Percentiles rank a stretch among this genome's conserved stretches.
phyloP scores from a whole-genome alignment of 2,888 invertebrate species.

The Drosophila merina region DNA sequence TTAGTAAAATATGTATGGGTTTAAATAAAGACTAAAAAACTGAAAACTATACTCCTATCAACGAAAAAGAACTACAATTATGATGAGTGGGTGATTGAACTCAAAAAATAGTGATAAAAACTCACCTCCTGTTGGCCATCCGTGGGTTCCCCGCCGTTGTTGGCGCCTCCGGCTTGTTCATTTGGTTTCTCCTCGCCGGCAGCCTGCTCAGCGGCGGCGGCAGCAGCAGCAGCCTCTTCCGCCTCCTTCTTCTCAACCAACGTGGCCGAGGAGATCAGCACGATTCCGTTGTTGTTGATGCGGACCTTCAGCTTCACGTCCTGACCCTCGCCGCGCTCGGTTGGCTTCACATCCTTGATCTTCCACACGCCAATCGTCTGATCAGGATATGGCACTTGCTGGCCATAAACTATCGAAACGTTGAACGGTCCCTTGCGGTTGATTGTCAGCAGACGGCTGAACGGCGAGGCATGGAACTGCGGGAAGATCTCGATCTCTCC shows the following conservation, averaged over 20 bases:
- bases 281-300: constrained; percentile 96
- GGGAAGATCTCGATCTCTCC: constrained; percentile 96
- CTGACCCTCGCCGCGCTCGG: constrained; percentile 94
- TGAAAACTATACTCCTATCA: constrained; percentile 3
- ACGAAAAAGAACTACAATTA: constrained; percentile 18
- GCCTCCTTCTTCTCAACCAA: constrained; percentile 90
- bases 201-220: constrained; percentile 60
- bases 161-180: constrained; percentile 53
- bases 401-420: constrained; percentile 93
- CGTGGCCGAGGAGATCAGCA: constrained; percentile 94
- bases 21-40: neutral
- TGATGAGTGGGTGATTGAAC: constrained; percentile 15
- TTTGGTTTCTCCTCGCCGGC: constrained; percentile 78
- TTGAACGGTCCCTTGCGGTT: constrained; percentile 94
- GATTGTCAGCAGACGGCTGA: constrained; percentile 97
- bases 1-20: constrained; percentile 17
- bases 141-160: constrained; percentile 83
- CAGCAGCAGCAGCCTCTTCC: constrained; percentile 76
- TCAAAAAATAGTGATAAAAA: constrained; percentile 13
- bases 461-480: constrained; percentile 94
- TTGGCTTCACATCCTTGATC: constrained; percentile 93
- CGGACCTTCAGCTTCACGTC: constrained; percentile 98
- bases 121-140: constrained; percentile 85
- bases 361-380: constrained; percentile 92
- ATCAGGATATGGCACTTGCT: constrained; percentile 90